A percentile compares a stretch with the other conserved stretches of the same genome.
phyloP scores from a whole-genome alignment of 1,140 invertebrate species.

The Anastrepha ludens region DNA sequence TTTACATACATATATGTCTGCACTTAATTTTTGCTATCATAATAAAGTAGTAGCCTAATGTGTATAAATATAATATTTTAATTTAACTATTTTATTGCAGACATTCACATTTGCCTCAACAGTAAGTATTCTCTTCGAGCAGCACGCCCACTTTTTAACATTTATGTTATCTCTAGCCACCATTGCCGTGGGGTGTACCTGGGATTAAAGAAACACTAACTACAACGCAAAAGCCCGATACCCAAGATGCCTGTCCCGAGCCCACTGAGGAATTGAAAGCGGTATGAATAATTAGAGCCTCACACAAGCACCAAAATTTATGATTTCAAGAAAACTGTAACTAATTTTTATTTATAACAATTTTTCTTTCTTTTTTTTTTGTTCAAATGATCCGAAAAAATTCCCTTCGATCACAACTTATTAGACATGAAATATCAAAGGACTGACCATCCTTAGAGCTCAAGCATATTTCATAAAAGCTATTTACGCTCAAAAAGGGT shows the following conservation, averaged over 20 bases:
- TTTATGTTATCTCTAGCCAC: not conserved
- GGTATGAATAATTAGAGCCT: slow-evolving; percentile 1
- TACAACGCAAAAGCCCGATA: not conserved
- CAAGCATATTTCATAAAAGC: too few species aligned
- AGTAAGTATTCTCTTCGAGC: slow-evolving; percentile 36
- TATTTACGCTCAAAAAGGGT: too few species aligned
- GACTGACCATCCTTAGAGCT: too few species aligned
- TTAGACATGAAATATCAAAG: too few species aligned
- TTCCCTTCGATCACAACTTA: too few species aligned
- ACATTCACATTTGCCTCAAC: not conserved
- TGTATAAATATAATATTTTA: not conserved
- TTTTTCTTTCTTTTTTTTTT: too few species aligned
- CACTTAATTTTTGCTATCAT: not conserved
- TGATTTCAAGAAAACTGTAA: too few species aligned
- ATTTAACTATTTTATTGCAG: slow-evolving; percentile 1
- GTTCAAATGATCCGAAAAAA: too few species aligned
- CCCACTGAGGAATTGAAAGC: slow-evolving; percentile 36
- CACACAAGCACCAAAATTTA: too few species aligned
- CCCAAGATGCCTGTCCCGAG: not conserved
- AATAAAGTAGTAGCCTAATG: too few species aligned
- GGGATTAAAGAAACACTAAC: not conserved
- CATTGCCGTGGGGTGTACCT: slow-evolving; percentile 14
- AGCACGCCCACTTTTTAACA: not conserved
- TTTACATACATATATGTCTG: not conserved
- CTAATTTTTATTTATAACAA: too few species aligned